phyloP scores from a whole-genome alignment of 2,113 vertebrate genomes.

The Xiphias gladius region DNA sequence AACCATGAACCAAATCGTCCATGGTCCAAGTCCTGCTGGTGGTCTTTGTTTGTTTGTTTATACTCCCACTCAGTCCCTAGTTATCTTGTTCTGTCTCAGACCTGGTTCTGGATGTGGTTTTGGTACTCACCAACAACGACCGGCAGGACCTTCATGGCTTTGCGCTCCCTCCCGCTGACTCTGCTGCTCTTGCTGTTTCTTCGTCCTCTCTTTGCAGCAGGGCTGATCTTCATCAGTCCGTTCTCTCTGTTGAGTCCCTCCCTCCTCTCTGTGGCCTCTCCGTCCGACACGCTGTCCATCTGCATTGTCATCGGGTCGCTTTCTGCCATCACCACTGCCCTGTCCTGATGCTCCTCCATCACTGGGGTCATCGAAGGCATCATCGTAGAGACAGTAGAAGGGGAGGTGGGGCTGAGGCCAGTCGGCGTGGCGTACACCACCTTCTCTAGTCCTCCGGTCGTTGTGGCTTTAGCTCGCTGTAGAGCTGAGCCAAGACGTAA shows the following conservation, averaged over 20 bases:
- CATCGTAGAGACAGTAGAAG: slow-evolving; percentile 15
- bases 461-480: slow-evolving; percentile 47
- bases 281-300: slow-evolving; percentile 78
- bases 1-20: too few species aligned
- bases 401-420: slow-evolving; percentile 65
- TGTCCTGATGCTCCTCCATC: slow-evolving; percentile 43
- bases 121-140: slow-evolving; percentile 82
- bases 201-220: slow-evolving; percentile 24
- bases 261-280: slow-evolving; percentile 61
- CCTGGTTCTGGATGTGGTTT: background rate
- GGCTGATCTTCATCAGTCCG: slow-evolving; percentile 45
- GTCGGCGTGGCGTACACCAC: slow-evolving; percentile 57
- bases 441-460: slow-evolving; percentile 38
- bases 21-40: too few species aligned
- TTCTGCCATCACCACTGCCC: slow-evolving; percentile 21
- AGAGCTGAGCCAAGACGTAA: slow-evolving; percentile 61
- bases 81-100: background rate
- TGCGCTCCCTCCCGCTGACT: slow-evolving; percentile 82
- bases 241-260: slow-evolving; percentile 60
- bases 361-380: slow-evolving; percentile 28
- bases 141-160: slow-evolving; percentile 85
- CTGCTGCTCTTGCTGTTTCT: slow-evolving; percentile 78
- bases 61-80: background rate
- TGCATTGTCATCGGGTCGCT: slow-evolving; percentile 77
- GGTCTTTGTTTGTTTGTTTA: too few species aligned